Base-by-base conservation (phyloP, 1,140 invertebrate genomes). In the Drosophila navojoa region DNA sequence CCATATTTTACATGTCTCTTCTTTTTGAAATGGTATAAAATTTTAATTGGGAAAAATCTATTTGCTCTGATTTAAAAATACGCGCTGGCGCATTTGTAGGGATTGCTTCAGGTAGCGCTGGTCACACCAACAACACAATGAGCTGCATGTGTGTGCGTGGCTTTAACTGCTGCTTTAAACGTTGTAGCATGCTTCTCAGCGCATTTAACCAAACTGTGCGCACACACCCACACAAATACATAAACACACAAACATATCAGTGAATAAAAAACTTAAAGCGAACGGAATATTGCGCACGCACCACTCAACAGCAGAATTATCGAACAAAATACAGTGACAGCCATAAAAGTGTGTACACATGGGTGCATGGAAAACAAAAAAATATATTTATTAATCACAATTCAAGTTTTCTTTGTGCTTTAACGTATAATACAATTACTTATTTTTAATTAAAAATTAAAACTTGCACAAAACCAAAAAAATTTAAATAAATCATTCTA, bases 101-200 rank as follows among this genome's bases (percentile, higher is more conserved):
- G 5, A 27, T 67, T 3, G 27, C 47, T 25, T 67, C 42, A 72
- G 55, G 63, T 49, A 59, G 11, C 59, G 49, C 10, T 67, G 29
- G 35, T 13, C 49, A 45, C 53, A 66, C 61, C 16, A 32, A 10
- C 16, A 32, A 10, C 45, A n/a, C 16, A 49, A 6, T 29, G 4
- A 15, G 1, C 4, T 22, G 15, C 15, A 9, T 55, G 9, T 35
- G 29, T 55, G 7, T 54, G 27, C 53, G 42, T 38, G 13, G 54
- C 19, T 25, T 32, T 47, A 44, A 47, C 49, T 55, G 45, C 40
- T 13, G 11, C 40, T 45, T 38, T 54, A 77, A 27, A 57, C 29
- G 61, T 75, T 75, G 35, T 81, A 81, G 79, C 79, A 81, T 81
- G 79, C 75, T 77, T 81, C 66, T 81, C 79, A 64, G 79, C 66